Percentiles rank a stretch among this genome's conserved stretches.
These are phyloP conservation scores for Neodiprion lecontei DNA, from an alignment of 1,140 invertebrate genomes.

Conservation along the genomic window DNA sequence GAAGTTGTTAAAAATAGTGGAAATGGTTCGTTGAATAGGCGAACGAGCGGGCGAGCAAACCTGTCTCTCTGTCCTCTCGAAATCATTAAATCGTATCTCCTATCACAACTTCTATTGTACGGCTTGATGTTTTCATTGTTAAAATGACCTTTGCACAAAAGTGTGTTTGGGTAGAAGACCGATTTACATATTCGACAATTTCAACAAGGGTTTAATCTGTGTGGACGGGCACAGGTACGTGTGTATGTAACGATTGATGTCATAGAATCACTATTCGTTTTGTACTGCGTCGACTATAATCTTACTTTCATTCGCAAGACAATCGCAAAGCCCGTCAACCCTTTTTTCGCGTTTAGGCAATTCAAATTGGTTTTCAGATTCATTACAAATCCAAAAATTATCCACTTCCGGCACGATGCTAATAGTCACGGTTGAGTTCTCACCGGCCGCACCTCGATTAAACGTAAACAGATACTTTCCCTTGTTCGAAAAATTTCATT, in stretches of 20 bases:
- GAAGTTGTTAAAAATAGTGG: neutral
- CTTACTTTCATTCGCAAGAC: neutral
- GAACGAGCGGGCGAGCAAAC: conserved; percentile 1
- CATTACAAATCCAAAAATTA: conserved; percentile 4
- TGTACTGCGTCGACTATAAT: neutral
- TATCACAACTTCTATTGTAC: neutral
- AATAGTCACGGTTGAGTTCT: neutral
- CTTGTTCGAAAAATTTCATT: neutral
- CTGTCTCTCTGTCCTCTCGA: neutral
- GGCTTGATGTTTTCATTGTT: conserved; percentile 8
- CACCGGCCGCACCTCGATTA: neutral
- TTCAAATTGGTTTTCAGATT: neutral
- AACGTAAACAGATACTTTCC: neutral
- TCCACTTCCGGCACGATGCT: conserved; percentile 1
- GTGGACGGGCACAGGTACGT: no score
- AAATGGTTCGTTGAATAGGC: conserved; percentile 3
- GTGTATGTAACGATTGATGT: neutral
- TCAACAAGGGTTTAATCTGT: neutral
- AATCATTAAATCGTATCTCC: conserved; percentile 6
- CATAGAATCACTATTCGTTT: neutral
- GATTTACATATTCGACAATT: conserved; percentile 11
- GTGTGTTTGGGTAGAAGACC: neutral
- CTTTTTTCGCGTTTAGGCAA: neutral
- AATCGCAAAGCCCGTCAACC: neutral
- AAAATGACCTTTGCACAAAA: conserved; percentile 7